Percentiles rank a stretch among this genome's conserved stretches.
Evolutionary conservation across 2,797 vertebrate genomes (phyloP).

Genomic region (Myripristis jacobus): DNA sequence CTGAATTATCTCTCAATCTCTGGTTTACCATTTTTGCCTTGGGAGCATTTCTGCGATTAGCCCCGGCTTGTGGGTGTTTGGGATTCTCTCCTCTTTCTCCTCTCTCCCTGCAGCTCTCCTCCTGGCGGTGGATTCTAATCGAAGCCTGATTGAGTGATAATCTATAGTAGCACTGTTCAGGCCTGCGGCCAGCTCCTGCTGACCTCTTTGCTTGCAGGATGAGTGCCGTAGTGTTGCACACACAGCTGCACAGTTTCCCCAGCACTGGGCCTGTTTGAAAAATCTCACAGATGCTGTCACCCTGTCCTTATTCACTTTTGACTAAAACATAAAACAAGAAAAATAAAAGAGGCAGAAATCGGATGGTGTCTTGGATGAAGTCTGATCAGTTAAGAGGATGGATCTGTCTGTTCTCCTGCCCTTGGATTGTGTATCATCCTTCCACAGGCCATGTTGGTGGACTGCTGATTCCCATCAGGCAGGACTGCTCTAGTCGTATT

Average conservation of each 20-base stretch:
- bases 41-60: constrained; percentile 80
- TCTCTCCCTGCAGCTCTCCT: constrained; percentile 54
- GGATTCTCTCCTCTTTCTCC: constrained; percentile 58
- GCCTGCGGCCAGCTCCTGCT: constrained; percentile 62
- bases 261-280: constrained; percentile 28
- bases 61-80: constrained; percentile 68
- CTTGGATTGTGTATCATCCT: constrained; percentile 69
- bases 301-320: constrained; percentile 26
- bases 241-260: constrained; percentile 30
- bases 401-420: constrained; percentile 59
- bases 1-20: constrained; percentile 80
- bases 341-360: constrained; percentile 40
- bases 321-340: constrained; percentile 30
- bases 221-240: constrained; percentile 35
- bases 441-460: constrained; percentile 62
- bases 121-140: constrained; percentile 72
- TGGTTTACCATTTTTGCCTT: constrained; percentile 80
- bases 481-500: constrained; percentile 63
- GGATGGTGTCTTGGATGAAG: constrained; percentile 40
- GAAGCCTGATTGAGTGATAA: constrained; percentile 85
- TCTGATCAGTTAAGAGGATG: constrained; percentile 61
- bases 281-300: constrained; percentile 19
- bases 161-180: constrained; percentile 77
- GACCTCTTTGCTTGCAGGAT: constrained; percentile 67
- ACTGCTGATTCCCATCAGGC: constrained; percentile 80